These are phyloP conservation scores for Seira ritae DNA, from an alignment of 2,888 invertebrate genomes.

Conservation along the genomic window DNA sequence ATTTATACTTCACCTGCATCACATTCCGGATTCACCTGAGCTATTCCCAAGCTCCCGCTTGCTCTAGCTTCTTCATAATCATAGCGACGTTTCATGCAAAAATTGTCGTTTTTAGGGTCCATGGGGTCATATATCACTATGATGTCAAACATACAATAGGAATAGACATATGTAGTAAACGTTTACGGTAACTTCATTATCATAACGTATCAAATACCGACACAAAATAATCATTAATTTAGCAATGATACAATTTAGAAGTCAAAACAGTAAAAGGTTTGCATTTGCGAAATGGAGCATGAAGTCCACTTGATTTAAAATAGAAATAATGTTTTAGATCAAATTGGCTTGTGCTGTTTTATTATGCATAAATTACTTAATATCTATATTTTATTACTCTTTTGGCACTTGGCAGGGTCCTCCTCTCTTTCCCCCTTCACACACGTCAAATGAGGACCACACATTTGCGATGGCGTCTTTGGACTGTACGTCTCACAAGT, in stretches of 20 bases:
- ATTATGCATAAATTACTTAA: background rate
- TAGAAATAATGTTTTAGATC: too few species aligned
- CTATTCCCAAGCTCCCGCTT: constrained; percentile 78
- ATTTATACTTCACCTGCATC: constrained; percentile 78
- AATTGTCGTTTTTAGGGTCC: background rate
- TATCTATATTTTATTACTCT: constrained; percentile 58
- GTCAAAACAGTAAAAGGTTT: too few species aligned
- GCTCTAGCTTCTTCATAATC: constrained; percentile 78
- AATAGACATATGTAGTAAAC: too few species aligned
- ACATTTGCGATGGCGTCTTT: constrained; percentile 63
- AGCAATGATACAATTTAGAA: too few species aligned
- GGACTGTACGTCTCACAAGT: constrained; percentile 46
- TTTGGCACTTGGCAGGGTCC: constrained; percentile 52
- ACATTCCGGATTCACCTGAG: constrained; percentile 80
- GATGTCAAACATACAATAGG: background rate
- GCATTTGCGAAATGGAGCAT: too few species aligned
- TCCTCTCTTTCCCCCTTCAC: background rate
- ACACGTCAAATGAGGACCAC: constrained; percentile 70
- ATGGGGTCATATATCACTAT: background rate
- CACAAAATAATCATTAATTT: too few species aligned
- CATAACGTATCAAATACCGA: too few species aligned
- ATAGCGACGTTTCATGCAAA: constrained; percentile 75
- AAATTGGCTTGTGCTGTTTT: background rate
- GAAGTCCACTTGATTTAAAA: too few species aligned
- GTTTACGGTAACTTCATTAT: too few species aligned